phyloP scores from a whole-genome alignment of 2,113 vertebrate genomes.

The Elephas maximus region DNA sequence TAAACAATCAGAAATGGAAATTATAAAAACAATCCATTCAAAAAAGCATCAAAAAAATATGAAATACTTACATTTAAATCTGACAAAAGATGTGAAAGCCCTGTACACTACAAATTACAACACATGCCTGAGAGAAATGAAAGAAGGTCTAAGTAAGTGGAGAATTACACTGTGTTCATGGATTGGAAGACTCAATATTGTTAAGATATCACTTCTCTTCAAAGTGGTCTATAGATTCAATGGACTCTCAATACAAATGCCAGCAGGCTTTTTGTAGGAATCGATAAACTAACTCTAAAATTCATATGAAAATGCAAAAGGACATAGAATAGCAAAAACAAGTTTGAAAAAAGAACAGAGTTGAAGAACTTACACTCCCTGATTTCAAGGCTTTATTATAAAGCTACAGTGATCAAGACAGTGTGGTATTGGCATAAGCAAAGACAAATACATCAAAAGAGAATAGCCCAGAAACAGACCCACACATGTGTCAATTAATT shows the following conservation, averaged over 20 bases:
- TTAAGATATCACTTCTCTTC: neutral
- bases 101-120: neutral
- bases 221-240: neutral
- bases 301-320: neutral
- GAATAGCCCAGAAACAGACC: neutral
- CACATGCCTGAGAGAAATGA: neutral
- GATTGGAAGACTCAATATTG: neutral
- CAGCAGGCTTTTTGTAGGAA: neutral
- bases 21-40: neutral
- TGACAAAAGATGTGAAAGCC: neutral
- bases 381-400: neutral
- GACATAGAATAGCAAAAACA: neutral
- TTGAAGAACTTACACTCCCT: neutral
- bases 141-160: neutral
- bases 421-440: neutral
- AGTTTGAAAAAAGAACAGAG: neutral
- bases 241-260: neutral
- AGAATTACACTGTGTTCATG: neutral
- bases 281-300: neutral
- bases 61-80: neutral
- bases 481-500: neutral
- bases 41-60: neutral
- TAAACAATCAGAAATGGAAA: neutral
- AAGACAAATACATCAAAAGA: neutral
- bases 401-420: neutral